Evolutionary conservation across 2,113 vertebrate genomes (phyloP), one percentile per base, ranked within the genome.

Genomic region (Climacteris rufus): DNA sequence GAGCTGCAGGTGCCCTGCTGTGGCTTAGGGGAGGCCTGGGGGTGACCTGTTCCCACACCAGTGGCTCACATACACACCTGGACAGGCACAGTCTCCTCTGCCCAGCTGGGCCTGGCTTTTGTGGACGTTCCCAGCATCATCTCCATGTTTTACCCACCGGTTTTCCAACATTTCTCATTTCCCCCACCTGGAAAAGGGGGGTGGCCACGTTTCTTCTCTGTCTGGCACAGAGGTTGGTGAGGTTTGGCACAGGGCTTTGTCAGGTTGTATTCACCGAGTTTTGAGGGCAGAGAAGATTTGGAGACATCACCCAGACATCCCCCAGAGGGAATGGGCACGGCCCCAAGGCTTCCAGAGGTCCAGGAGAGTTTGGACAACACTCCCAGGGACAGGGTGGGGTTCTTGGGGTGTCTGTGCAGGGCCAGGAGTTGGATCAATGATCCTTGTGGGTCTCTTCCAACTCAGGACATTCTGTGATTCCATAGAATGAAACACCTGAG

Each of bases 291-390:
- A 54, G 47, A 20, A n/a, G 39, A 11, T 61, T 20, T n/a, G 47
- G 12, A 28, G 54, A 5, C 6, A 7, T 28, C 45, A 68, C 33
- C 18, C 37, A 37, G 37, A 30, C 24, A 49, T 35, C 20, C 1
- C 52, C 44, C 31, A 16, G 71, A 40, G 35, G 33, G 33, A 31
- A 63, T 25, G 37, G 33, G 1, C 37, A 7, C 11, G 0, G 21
- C 13, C 31, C 35, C 2, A 1, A 7, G 45, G 72, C 72, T 68
- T 31, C 53, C 63, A 20, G 33, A 87, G 64, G 72, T 33, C 33
- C 72, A 60, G 72, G 33, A 31, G 39, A 0, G 1, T 45, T 53
- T 69, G 64, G 28, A 24, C 23, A 69, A 0, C 0, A 0, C 15
- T 52, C 0, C 0, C 23, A 65, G 42, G 49, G 12, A 2, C 61